phyloP scores from a whole-genome alignment of 1,140 invertebrate genomes.

The Drosophila subpulchrella region DNA sequence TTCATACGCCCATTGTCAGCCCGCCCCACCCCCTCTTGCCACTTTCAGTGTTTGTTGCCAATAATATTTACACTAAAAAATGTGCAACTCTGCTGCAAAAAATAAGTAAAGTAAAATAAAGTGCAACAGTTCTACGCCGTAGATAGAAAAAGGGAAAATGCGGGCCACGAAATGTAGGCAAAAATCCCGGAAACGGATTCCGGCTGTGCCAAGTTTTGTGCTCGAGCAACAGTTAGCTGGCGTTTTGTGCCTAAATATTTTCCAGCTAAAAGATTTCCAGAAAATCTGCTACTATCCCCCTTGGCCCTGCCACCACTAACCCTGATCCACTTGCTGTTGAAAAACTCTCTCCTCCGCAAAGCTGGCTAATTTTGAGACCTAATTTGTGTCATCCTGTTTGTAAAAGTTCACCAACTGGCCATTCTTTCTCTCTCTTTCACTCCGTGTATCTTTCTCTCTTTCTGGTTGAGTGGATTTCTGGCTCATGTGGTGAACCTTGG shows the following conservation, averaged over 20 bases:
- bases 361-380: constrained; percentile 71
- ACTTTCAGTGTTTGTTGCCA: constrained; percentile 56
- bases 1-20: constrained; percentile 69
- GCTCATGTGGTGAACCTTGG: constrained; percentile 27
- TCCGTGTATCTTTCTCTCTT: not conserved
- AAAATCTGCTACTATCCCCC: constrained; percentile 40
- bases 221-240: constrained; percentile 68
- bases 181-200: constrained; percentile 43
- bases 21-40: constrained; percentile 23
- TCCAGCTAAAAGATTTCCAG: constrained; percentile 76
- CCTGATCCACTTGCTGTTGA: constrained; percentile 24
- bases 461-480: constrained; percentile 34
- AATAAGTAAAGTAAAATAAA: constrained; percentile 8
- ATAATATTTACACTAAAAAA: constrained; percentile 76
- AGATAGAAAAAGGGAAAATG: constrained; percentile 7
- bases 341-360: constrained; percentile 50
- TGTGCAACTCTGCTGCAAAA: constrained; percentile 55
- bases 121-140: constrained; percentile 64
- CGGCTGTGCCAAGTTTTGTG: constrained; percentile 67
- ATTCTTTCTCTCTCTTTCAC: not conserved
- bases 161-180: constrained; percentile 14
- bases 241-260: constrained; percentile 75
- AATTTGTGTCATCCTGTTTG: constrained; percentile 78
- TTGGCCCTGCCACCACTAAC: not conserved
- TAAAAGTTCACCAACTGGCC: constrained; percentile 49